Base-by-base conservation (phyloP, 2,888 invertebrate species). In the Anthoptus insignis region DNA sequence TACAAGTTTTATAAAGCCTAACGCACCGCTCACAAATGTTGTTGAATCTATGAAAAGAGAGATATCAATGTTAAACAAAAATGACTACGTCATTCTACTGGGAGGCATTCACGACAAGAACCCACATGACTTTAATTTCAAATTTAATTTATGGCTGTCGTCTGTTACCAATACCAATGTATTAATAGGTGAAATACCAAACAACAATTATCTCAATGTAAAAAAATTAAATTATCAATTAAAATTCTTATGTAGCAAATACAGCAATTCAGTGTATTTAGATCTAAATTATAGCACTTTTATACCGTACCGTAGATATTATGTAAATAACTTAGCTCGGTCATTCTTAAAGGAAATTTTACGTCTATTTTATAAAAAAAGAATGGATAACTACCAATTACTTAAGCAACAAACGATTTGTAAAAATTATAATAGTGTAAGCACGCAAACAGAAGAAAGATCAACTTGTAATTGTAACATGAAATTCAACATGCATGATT, bases 291-390 rank as follows among this genome's bases (percentile, higher is more conserved):
- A 34, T 21, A 32, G 32, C 0, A 32, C 19, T 19, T 6, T 1
- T 9, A 9, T 7, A 22, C 21, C 22, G 0, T 6, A 21, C 21
- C 22, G 13, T 13, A 7, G 37, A 22, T 22, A 9, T 4, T 22
- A 27, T n/a, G 4, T n/a, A 21, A n/a, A 5, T 22, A 22, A 37
- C 5, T 22, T 54, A n/a, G 22, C 54, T 1, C 37, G 54, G 2
- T 54, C 5, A 8, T 22, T 54, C 0, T 22, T 54, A 13, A 54
- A 37, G n/a, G 54, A 54, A 6, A 22, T 54, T 0, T 37, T 54
- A 54, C 16, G 37, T 13, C 19, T 54, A 8, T 54, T 9, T 54
- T 54, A 54, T 21, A 54, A 37, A 21, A 54, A 21, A 8, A 21
- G 14, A 37, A 37, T 22, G 13, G 34, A 37, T 3, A 54, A 9